Evolutionary conservation across 2,888 invertebrate species (phyloP), one percentile per base, ranked within the genome.

Genomic region (Lypha dubia): DNA sequence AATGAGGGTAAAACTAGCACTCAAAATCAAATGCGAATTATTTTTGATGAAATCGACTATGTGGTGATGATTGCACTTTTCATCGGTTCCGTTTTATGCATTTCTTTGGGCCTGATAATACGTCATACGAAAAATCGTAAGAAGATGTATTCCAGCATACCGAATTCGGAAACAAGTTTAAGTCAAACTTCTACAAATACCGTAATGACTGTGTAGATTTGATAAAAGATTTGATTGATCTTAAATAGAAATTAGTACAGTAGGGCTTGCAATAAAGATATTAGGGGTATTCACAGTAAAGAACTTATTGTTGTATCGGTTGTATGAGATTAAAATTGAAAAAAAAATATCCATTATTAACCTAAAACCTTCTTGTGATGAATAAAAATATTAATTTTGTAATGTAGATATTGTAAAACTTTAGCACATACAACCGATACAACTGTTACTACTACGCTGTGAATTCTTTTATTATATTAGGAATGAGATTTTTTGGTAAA

Each of bases 201-300:
- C 11, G 76, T 86, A 15, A 60, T 87, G 74, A 84, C 85, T 8
- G 86, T 87, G 58, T 87, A 83, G 79, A 68, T 56, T 56, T 46
- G 32, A 38, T 68, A 28, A 96, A 92, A 82, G n/a, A 32, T 58
- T 28, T n/a, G 22, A 38, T 17, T 44, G 53, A 15, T 32, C 5
- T 24, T 35, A 93, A 93, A 86, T 92, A 93, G 88, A 96, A 95
- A 5, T 94, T 94, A 90, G 94, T 9, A 94, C 90, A 94, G 15
- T 5, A 65, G 9, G 20, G 71, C 17, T n/a, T 4, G 20, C 11
- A 2, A n/a, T 22, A 24, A 70, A 24, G 0, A 20, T 51, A 22
- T 38, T 32, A 53, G n/a, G 6, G 53, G 22, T 15, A 53, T 24
- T 53, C 24, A 17, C 9, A 9, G 8, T 17, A 20, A 20, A 8